Evolutionary conservation across 1,140 invertebrate genomes (phyloP), one percentile per base, ranked within the genome.

Genomic region (Streblospio benedicti): DNA sequence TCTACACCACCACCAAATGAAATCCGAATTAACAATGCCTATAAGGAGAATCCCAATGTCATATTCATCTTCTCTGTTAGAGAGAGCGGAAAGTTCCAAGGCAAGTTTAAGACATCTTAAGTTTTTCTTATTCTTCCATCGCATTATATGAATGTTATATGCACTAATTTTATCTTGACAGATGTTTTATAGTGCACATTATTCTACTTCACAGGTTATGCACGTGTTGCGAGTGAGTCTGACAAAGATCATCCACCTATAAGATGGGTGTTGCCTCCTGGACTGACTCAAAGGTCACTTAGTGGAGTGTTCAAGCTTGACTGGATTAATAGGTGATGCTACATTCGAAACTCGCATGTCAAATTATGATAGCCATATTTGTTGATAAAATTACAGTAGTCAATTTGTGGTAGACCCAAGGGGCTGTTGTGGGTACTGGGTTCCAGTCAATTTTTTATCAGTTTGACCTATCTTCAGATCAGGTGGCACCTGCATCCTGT

Each of bases 1-100:
- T 96, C 93, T 9, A 97, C 95, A 4, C 83, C 95, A 55, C 93
- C 92, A 16, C 91, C 93, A 76, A 98, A 98, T 80, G 94, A 98
- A 82, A 85, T 88, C 1, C 95, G 94, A 79, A 81, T 97, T 25
- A 97, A 96, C 79, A 88, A 93, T 80, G 93, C 94, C 1, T 94
- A 87, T 69, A 85, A 85, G 69, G 76, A 77, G 67, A 68, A 60
- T 59, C 30, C 6, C 70, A 98, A 97, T 81, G 93, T 98, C 2
- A 83, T 98, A 60, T 81, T 98, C 27, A 88, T 98, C 71, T 98
- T 96, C 82, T 97, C 93, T 49, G 93, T 97, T 0, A 96, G 95
- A 78, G 93, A 97, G 81, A 96, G 92, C 80, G 93, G 93, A 61
- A 91, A 92, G 63, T 84, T 84, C 73, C 83, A 83, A 76, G 82